Evolutionary conservation across 2,113 vertebrate genomes (phyloP).

Genomic region (Xiphophorus hellerii): DNA sequence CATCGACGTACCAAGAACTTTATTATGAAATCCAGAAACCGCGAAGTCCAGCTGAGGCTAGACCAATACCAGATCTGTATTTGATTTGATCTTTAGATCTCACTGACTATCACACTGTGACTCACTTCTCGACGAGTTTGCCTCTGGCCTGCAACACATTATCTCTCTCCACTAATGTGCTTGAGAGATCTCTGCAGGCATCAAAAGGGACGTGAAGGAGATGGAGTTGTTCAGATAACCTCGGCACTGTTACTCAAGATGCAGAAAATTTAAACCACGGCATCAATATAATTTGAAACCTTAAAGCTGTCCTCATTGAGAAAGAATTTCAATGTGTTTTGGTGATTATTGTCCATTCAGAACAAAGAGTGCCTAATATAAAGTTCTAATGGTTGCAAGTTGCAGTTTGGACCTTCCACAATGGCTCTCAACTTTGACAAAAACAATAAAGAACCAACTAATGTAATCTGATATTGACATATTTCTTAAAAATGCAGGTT

Average conservation of each 20-base stretch:
- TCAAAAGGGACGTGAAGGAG: slow-evolving; percentile 39
- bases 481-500: no score
- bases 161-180: slow-evolving; percentile 53
- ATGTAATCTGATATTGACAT: no score
- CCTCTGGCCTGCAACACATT: slow-evolving; percentile 44
- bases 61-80: slow-evolving; percentile 5
- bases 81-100: slow-evolving; percentile 15
- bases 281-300: neutral
- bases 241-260: slow-evolving; percentile 25
- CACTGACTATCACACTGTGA: slow-evolving; percentile 6
- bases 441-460: no score
- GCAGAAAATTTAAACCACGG: neutral
- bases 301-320: neutral
- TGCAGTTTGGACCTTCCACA: no score
- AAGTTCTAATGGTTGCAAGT: neutral
- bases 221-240: slow-evolving; percentile 34
- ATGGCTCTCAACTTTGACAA: no score
- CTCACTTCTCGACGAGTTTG: slow-evolving; percentile 6
- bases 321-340: neutral
- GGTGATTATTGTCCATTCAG: neutral
- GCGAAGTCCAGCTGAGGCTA: neutral
- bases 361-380: neutral
- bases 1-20: neutral
- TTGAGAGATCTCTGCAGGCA: slow-evolving; percentile 49
- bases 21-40: neutral